Evolutionary conservation across 2,113 vertebrate genomes (phyloP).

Genomic region (Chloropsis hardwickii): DNA sequence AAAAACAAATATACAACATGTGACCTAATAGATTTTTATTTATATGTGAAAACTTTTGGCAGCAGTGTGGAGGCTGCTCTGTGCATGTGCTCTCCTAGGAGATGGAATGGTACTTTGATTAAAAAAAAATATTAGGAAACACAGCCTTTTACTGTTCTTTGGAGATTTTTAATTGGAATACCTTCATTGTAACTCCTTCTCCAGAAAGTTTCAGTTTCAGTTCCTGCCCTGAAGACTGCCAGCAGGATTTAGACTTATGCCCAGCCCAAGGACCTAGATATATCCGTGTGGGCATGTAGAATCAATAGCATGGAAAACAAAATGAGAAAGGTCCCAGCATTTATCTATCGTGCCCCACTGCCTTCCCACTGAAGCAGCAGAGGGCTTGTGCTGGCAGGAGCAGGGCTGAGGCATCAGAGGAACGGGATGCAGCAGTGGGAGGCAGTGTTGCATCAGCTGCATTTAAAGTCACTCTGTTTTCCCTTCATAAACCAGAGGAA

Average conservation of each 20-base stretch:
- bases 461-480: not conserved
- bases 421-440: not conserved
- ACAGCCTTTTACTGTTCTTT: not conserved
- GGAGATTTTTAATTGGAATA: not conserved
- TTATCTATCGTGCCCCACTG: accelerated
- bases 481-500: not conserved
- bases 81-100: not conserved
- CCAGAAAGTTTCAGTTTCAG: not conserved
- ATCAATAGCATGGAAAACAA: not conserved
- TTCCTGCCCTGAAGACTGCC: not conserved
- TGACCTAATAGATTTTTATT: not conserved
- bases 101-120: not conserved
- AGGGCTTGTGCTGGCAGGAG: not conserved
- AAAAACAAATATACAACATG: not conserved
- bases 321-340: not conserved
- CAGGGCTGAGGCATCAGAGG: not conserved
- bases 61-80: not conserved
- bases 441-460: not conserved
- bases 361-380: not conserved
- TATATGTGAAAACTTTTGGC: not conserved
- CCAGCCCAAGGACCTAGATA: not conserved
- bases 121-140: not conserved
- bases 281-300: not conserved
- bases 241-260: not conserved
- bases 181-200: not conserved